Evolutionary conservation across 2,888 invertebrate species (phyloP), one percentile per base, ranked within the genome.

Genomic region (Prostheceraeus crozeri): DNA sequence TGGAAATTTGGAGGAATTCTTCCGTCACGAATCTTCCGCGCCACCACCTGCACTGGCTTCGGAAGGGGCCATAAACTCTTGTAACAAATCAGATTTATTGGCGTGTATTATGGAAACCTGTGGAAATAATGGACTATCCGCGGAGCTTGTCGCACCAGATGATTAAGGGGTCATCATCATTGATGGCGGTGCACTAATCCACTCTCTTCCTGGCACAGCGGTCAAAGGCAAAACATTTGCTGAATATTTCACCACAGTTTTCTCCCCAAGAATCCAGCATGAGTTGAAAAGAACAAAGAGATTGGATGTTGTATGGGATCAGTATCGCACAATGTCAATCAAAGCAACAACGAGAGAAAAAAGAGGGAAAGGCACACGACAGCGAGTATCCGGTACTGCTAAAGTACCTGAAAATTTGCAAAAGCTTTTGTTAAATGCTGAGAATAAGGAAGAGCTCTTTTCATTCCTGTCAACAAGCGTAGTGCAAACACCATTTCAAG

Each of bases 1-100:
- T 35, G 54, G 54, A 40, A 54, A 51, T 51, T 36, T 54, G 16
- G 54, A 35, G 30, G 56, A 53, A 52, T 53, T 56, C 52, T 61
- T 61, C 36, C 30, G 31, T 28, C 59, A 61, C 36, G 61, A 61
- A 61, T 61, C 58, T 33, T 59, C 60, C 28, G 27, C 57, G 45
- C 57, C 19, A 6, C 35, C 59, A 59, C 53, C 56, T 35, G 59
- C 59, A 58, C 4, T 59, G 56, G 16, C 59, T 6, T 35, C 56
- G 21, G 35, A 58, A 8, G 40, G 45, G n/a, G n/a, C n/a, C n/a
- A 40, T 40, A 14, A 40, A 40, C 45, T 40, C 45, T 40, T 40
- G 45, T 19, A 40, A 14, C 45, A 40, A 40, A 19, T 40, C 45
- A 40, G 45, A 40, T 40, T 40, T 40, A 40, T 19, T 40, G 45